phyloP scores from a whole-genome alignment of 2,797 vertebrate species.

The Melanotaenia pygmaea region DNA sequence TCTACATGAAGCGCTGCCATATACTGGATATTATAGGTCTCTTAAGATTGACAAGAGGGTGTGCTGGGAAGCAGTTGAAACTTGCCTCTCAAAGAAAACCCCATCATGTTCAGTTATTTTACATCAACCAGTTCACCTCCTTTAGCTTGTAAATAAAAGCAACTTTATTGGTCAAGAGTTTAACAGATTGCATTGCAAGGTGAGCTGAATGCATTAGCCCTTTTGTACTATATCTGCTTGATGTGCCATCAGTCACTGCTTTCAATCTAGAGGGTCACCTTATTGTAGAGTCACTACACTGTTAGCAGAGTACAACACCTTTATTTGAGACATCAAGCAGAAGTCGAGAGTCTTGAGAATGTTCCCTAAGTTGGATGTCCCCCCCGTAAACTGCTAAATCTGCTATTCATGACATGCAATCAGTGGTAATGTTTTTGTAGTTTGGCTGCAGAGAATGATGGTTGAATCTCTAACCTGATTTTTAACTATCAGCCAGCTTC shows the following conservation, averaged over 20 bases:
- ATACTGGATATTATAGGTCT: slow-evolving; percentile 20
- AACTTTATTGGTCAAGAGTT: slow-evolving; percentile 17
- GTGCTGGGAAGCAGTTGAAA: slow-evolving; percentile 7
- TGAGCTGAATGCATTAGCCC: slow-evolving; percentile 31
- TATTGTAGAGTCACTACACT: slow-evolving; percentile 66
- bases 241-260: slow-evolving; percentile 40
- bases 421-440: neutral
- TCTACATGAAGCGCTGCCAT: slow-evolving; percentile 14
- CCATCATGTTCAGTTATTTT: neutral
- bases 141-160: slow-evolving; percentile 37
- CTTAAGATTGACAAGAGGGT: neutral
- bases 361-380: slow-evolving; percentile 7
- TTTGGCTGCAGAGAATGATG: neutral
- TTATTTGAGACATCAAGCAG: slow-evolving; percentile 25
- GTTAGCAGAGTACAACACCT: slow-evolving; percentile 30
- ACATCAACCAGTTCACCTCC: neutral
- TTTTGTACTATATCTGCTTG: slow-evolving; percentile 47
- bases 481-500: neutral
- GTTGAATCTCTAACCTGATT: slow-evolving; percentile 12
- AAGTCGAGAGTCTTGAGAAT: slow-evolving; percentile 16
- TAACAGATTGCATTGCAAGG: slow-evolving; percentile 17
- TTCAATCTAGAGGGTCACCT: slow-evolving; percentile 47
- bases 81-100: slow-evolving; percentile 5
- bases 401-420: neutral
- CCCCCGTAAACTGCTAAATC: slow-evolving; percentile 21